These are phyloP conservation scores for Fragum sueziense DNA, from an alignment of 2,888 invertebrate genomes.

Conservation along the genomic window DNA sequence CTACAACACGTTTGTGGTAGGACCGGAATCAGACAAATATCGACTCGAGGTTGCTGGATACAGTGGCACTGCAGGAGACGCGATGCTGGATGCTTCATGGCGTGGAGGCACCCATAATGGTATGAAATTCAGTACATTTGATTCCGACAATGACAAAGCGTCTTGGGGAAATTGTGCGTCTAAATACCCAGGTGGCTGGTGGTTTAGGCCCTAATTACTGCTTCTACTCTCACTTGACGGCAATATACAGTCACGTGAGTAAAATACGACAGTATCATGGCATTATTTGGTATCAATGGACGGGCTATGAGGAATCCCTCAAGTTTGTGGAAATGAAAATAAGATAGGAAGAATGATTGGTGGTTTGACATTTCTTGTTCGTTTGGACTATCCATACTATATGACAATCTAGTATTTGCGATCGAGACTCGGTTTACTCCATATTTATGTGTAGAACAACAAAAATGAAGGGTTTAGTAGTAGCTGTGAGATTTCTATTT, in stretches of 20 bases:
- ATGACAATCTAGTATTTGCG: no score
- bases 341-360: no score
- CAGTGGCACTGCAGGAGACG: constrained; percentile 1
- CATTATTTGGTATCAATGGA: neutral
- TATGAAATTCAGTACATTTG: neutral
- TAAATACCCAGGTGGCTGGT: neutral
- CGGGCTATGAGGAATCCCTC: neutral
- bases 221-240: neutral
- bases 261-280: neutral
- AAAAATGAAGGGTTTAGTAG: no score
- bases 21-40: neutral
- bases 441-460: no score
- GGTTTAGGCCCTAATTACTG: neutral
- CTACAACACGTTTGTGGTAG: neutral
- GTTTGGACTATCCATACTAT: no score
- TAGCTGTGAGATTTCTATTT: no score
- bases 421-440: no score
- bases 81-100: neutral
- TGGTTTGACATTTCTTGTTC: no score
- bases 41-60: neutral
- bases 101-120: neutral
- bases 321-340: constrained; percentile 2
- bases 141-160: neutral
- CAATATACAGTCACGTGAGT: neutral
- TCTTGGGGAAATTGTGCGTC: neutral